Conservation (phyloP, 2,888 invertebrate species). For the Saturnia japonica region DNA sequence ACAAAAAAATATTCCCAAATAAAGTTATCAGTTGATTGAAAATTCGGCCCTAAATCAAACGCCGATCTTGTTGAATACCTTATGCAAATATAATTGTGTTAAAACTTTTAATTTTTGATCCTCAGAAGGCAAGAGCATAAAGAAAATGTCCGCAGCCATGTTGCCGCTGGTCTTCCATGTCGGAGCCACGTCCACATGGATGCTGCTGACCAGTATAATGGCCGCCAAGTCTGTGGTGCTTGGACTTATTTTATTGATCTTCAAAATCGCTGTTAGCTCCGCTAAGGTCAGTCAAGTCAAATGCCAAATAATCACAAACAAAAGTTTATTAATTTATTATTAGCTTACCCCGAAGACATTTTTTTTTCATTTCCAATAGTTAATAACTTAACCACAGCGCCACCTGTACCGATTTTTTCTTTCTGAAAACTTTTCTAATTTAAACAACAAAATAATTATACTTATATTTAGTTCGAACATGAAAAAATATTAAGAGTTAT, state of each 20-base stretch:
- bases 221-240: constrained; percentile 67
- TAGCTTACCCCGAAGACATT: too few species aligned
- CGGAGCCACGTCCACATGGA: constrained; percentile 69
- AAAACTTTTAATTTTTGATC: background rate
- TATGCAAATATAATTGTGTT: background rate
- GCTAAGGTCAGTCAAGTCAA: constrained; percentile 57
- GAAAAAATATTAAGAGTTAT: too few species aligned
- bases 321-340: too few species aligned
- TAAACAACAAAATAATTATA: too few species aligned
- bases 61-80: background rate
- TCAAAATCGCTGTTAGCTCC: constrained; percentile 72
- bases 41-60: background rate
- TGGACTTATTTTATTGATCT: constrained; percentile 60
- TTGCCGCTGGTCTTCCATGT: constrained; percentile 71
- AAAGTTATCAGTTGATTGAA: too few species aligned
- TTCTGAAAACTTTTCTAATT: too few species aligned
- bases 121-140: constrained; percentile 51
- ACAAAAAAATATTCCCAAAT: too few species aligned
- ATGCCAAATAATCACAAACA: too few species aligned
- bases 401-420: too few species aligned
- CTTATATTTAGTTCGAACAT: too few species aligned
- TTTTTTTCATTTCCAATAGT: too few species aligned
- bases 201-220: constrained; percentile 64
- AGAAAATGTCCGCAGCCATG: constrained; percentile 61
- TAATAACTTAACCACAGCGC: too few species aligned